These are phyloP conservation scores for Drosophila ogumai DNA, from an alignment of 1,140 invertebrate genomes.

Conservation along the genomic window DNA sequence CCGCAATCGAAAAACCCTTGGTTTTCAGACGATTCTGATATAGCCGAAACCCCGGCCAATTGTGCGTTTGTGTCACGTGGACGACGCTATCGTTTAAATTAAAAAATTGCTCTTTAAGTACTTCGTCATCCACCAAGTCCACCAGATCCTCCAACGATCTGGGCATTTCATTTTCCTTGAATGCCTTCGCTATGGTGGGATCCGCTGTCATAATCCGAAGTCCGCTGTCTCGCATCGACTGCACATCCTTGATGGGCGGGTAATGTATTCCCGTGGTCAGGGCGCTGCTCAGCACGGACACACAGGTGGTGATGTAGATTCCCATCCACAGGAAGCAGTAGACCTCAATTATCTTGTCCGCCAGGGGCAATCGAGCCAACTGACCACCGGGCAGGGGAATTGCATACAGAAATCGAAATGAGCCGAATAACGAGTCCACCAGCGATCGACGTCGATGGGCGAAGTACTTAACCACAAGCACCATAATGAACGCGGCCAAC, in stretches of 20 bases:
- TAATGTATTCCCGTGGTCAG: conserved; percentile 15
- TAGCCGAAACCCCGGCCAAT: not conserved
- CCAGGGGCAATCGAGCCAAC: not conserved
- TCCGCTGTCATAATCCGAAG: conserved; percentile 31
- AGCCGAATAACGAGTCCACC: not conserved
- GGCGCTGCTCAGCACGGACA: not conserved
- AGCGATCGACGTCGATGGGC: not conserved
- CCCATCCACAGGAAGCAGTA: not conserved
- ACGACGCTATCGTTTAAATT: conserved; percentile 18
- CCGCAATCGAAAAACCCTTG: not conserved
- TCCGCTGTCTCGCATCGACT: conserved; percentile 18
- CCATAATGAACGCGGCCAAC: not conserved
- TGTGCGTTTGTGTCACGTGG: not conserved
- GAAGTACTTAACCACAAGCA: conserved; percentile 11
- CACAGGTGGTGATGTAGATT: not conserved
- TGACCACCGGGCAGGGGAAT: conserved; percentile 2
- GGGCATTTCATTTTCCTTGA: conserved; percentile 17
- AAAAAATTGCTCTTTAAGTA: not conserved
- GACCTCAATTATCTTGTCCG: not conserved
- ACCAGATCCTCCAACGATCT: not conserved
- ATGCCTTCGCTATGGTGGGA: not conserved
- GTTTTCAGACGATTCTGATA: conserved; percentile 16
- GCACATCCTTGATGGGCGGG: conserved; percentile 15
- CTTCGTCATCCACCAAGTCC: not conserved
- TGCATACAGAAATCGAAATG: not conserved